Evolutionary conservation across 2,888 invertebrate species (phyloP).

Genomic region (Agrilus cyanescens): DNA sequence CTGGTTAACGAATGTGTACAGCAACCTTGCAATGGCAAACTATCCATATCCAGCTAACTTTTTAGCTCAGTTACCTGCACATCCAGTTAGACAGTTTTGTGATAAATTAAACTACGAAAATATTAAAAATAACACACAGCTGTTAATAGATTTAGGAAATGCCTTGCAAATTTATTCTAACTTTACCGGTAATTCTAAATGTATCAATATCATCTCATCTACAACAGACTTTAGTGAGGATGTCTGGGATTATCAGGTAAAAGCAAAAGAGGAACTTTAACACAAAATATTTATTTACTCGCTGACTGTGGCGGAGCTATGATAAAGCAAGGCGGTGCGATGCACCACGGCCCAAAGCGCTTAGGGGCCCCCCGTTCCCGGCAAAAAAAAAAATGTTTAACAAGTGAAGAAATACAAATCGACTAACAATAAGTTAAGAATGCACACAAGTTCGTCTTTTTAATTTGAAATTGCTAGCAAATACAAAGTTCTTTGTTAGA

Average conservation of each 20-base stretch:
- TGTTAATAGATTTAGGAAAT: conserved; percentile 51
- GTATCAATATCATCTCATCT: conserved; percentile 50
- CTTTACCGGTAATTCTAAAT: conserved; percentile 59
- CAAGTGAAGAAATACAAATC: too few relatives aligned
- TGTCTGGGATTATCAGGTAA: conserved; percentile 80
- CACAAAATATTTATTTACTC: too few relatives aligned
- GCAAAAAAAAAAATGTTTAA: too few relatives aligned
- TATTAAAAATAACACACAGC: conserved; percentile 36
- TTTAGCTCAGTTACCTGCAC: conserved; percentile 67
- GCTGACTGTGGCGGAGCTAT: too few relatives aligned
- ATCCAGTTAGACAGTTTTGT: conserved; percentile 64
- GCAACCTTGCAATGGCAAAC: conserved; percentile 84
- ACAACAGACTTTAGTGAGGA: conserved; percentile 49
- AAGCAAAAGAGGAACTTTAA: conserved; percentile 2
- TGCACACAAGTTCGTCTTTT: too few relatives aligned
- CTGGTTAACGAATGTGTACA: conserved; percentile 63
- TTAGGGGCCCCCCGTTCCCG: too few relatives aligned
- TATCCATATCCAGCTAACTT: conserved; percentile 87
- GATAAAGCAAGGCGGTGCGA: too few relatives aligned
- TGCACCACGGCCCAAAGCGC: too few relatives aligned
- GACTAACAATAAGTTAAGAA: too few relatives aligned
- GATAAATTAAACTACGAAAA: conserved; percentile 36
- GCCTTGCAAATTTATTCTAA: conserved; percentile 71
- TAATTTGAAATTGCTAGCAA: too few relatives aligned
- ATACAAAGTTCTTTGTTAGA: too few relatives aligned